Evolutionary conservation across 2,797 vertebrate species (phyloP).

Genomic region (Sebastes flavidus): DNA sequence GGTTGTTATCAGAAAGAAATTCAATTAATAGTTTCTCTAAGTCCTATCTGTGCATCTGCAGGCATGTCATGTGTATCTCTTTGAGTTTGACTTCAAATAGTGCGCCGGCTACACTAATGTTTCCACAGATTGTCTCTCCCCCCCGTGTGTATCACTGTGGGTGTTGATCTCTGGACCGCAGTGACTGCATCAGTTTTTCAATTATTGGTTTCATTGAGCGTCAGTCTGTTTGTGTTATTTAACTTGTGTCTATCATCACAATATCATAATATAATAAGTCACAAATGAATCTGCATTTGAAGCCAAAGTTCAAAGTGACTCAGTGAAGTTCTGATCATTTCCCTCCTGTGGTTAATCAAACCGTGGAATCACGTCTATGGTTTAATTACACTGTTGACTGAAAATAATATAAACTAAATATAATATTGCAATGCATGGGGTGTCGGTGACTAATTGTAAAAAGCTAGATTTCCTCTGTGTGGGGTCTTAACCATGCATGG

Average conservation of each 20-base stretch:
- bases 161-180: slow-evolving; percentile 4
- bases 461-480: background rate
- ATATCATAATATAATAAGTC: slow-evolving; percentile 9
- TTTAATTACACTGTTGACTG: slow-evolving; percentile 29
- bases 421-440: background rate
- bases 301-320: slow-evolving; percentile 58
- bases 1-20: background rate
- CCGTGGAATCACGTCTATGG: background rate
- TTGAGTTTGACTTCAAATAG: slow-evolving; percentile 5
- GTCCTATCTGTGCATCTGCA: slow-evolving; percentile 2
- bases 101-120: background rate
- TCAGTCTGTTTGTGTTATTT: slow-evolving; percentile 12
- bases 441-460: slow-evolving; percentile 1
- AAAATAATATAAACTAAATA: slow-evolving; percentile 9
- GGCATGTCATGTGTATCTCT: background rate
- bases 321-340: slow-evolving; percentile 19
- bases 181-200: slow-evolving; percentile 8
- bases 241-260: slow-evolving; percentile 22
- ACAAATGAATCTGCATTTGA: slow-evolving; percentile 42
- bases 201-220: slow-evolving; percentile 18
- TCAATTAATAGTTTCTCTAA: background rate
- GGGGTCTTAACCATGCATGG: background rate
- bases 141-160: background rate
- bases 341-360: slow-evolving; percentile 37
- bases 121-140: background rate